phyloP scores from a whole-genome alignment of 2,797 vertebrate species.

The Gambelia wislizenii region DNA sequence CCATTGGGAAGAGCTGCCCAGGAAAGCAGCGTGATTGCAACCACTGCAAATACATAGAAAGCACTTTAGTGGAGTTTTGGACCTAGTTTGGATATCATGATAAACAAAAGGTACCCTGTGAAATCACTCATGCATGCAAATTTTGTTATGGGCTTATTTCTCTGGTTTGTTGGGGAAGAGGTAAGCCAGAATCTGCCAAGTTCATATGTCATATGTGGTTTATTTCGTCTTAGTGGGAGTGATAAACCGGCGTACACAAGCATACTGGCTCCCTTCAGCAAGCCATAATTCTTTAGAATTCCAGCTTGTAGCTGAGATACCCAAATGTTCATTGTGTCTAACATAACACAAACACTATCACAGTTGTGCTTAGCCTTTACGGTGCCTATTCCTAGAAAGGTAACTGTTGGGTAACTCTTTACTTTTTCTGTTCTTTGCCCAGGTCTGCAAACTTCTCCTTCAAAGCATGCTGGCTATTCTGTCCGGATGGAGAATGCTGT shows the following conservation, averaged over 20 bases:
- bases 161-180: no score
- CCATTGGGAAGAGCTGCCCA: background rate
- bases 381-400: fast-evolving
- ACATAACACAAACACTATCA: background rate
- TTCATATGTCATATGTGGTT: no score
- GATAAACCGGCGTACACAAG: no score
- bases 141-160: no score
- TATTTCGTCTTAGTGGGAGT: no score
- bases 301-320: background rate
- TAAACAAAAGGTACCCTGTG: no score
- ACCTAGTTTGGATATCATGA: no score
- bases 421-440: constrained; percentile 49
- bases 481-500: constrained; percentile 98
- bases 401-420: constrained; percentile 48
- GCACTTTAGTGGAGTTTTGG: no score
- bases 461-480: constrained; percentile 97
- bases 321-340: background rate
- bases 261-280: no score
- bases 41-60: background rate
- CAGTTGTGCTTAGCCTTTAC: background rate
- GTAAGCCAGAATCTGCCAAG: no score
- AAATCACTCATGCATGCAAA: no score
- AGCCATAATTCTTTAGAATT: background rate
- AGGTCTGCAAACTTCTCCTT: constrained; percentile 97
- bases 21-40: background rate